Conservation (phyloP, 2,113 vertebrate genomes). For the Elaphurus davidianus region DNA sequence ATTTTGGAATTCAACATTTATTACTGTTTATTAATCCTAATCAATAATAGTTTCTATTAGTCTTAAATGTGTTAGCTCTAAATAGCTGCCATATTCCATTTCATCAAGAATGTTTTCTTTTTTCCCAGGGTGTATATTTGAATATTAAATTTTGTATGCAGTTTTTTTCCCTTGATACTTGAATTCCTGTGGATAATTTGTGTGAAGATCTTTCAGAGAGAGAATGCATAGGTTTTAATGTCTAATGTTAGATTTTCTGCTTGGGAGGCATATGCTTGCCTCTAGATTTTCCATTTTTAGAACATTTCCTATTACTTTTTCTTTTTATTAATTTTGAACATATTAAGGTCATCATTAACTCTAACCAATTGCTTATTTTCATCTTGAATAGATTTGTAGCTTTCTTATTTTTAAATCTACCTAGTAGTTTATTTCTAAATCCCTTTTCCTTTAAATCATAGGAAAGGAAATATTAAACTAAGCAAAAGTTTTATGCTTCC, state of each 20-base stretch:
- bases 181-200: background rate
- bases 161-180: background rate
- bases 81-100: slow-evolving; percentile 8
- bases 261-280: background rate
- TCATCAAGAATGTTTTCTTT: background rate
- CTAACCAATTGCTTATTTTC: slow-evolving; percentile 19
- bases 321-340: slow-evolving; percentile 44
- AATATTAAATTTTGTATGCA: background rate
- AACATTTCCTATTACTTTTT: slow-evolving; percentile 6
- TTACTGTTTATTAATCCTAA: slow-evolving; percentile 45
- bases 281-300: slow-evolving; percentile 22
- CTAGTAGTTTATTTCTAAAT: background rate
- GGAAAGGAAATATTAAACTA: slow-evolving; percentile 34
- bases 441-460: slow-evolving; percentile 26
- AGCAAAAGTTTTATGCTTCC: slow-evolving; percentile 33
- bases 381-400: slow-evolving; percentile 28
- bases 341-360: slow-evolving; percentile 32
- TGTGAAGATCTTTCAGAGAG: background rate
- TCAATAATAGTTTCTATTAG: slow-evolving; percentile 50
- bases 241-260: slow-evolving; percentile 13
- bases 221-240: background rate
- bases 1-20: slow-evolving; percentile 55
- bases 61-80: slow-evolving; percentile 21
- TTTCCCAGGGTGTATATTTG: background rate
- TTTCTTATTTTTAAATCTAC: slow-evolving; percentile 32